Evolutionary conservation across 2,113 vertebrate species (phyloP).

Genomic region (Urocynchramus pylzowi): DNA sequence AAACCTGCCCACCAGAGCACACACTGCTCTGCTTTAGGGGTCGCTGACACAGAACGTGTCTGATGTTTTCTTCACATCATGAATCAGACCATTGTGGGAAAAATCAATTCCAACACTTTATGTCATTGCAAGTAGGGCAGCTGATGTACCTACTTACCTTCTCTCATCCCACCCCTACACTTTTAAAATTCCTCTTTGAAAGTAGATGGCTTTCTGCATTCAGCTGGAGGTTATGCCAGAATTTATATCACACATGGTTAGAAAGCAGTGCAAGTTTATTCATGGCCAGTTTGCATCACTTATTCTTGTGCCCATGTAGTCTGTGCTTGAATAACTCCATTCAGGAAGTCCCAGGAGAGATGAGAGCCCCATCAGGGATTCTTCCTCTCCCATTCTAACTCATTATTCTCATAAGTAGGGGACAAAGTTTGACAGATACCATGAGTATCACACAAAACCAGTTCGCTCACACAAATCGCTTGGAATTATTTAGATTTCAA

Average conservation of each 20-base stretch:
- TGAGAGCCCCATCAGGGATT: not conserved
- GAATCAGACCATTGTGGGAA: not conserved
- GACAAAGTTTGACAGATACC: not conserved
- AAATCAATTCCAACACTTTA: not conserved
- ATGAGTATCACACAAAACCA: not conserved
- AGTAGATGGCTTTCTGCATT: not conserved
- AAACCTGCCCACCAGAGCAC: not conserved
- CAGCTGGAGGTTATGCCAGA: not conserved
- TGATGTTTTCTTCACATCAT: rapidly evolving
- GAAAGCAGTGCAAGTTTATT: not conserved
- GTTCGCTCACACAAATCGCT: not conserved
- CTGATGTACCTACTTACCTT: not conserved
- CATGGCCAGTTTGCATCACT: not conserved
- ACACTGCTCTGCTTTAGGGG: not conserved
- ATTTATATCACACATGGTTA: not conserved
- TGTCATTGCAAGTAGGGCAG: not conserved
- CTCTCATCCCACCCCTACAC: not conserved
- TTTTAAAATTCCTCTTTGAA: not conserved
- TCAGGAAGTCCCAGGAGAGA: not conserved
- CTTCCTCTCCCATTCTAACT: not conserved
- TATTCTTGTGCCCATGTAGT: not conserved
- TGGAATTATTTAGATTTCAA: not conserved
- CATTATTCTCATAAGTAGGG: not conserved
- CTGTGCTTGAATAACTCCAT: not conserved
- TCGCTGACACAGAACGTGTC: rapidly evolving